Evolutionary conservation across 2,113 vertebrate species (phyloP).

Genomic region (Microcebus griseorufus): DNA sequence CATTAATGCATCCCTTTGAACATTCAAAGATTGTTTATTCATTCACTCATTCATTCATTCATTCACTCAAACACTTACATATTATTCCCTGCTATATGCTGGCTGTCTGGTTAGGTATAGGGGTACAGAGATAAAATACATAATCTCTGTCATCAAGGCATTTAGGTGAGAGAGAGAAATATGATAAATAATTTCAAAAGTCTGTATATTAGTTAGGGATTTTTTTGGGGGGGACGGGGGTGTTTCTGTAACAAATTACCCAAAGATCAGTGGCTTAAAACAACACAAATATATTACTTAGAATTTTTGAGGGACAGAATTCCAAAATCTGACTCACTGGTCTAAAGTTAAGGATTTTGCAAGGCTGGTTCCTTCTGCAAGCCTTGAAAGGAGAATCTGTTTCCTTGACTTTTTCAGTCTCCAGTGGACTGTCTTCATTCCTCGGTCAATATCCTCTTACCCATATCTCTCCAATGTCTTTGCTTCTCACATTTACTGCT

Average conservation of each 20-base stretch:
- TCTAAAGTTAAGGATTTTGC: background rate
- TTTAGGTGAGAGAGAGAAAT: background rate
- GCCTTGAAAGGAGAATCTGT: background rate
- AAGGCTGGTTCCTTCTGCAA: background rate
- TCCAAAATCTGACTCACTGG: background rate
- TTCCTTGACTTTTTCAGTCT: background rate
- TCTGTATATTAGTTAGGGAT: background rate
- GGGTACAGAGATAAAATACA: background rate
- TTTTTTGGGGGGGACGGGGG: too few species aligned
- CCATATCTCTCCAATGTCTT: background rate
- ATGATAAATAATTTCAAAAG: background rate
- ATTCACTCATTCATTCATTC: background rate
- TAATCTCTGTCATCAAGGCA: background rate
- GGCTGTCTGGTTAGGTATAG: background rate
- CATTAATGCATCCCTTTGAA: background rate
- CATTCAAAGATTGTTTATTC: background rate
- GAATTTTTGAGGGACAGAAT: background rate
- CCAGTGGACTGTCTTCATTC: background rate
- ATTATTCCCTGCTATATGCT: background rate
- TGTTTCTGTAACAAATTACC: background rate
- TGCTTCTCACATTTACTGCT: background rate
- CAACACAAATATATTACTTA: background rate
- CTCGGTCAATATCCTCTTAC: background rate
- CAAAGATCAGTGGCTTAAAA: background rate
- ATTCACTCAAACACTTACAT: background rate